Base-by-base conservation (phyloP, 2,888 invertebrate genomes). In the Ceraclea dissimilis region DNA sequence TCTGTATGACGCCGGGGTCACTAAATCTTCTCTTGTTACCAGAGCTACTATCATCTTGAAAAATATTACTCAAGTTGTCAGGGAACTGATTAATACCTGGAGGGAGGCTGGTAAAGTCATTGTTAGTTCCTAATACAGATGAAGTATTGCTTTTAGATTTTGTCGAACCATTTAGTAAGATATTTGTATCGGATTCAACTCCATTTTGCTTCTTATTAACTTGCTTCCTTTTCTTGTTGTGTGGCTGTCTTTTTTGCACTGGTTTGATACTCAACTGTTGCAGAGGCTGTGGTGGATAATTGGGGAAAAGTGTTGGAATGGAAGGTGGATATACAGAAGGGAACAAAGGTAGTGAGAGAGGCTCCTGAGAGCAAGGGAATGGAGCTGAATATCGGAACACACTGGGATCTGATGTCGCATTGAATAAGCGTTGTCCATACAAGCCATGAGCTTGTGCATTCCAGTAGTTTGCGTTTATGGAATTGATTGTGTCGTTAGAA, bases 101-200 rank as follows among this genome's bases (percentile, higher is more conserved):
- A 21, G 89, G 89, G 59, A 89, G 69, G 67, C 89, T 89, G 49
- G 86, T 79, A 65, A 76, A 82, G 63, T 82, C 82, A 60, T 75
- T 74, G 60, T 70, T 75, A 48, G 75, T 48, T 13, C 57, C 56
- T 1, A 48, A 22, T 8, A 44, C 51, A 26, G 56, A 51, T 17
- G 56, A 48, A 6, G 50, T 31, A 33, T 49, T 43, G 17, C 21
- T 49, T 44, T 52, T 34, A 69, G 66, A 57, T 70, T 70, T 64
- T 69, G 71, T 68, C 69, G 47, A 44, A n/a, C 54, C 52, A 49
- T 57, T 57, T 34, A 49, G 56, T 13, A 51, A 26, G 26, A 39
- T 43, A 19, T 13, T 49, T 20, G 51, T 55, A 18, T 60, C 60
- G 49, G 33, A 48, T 34, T 52, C 58, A 17, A 47, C 21, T n/a